Percentiles rank a stretch among this genome's conserved stretches.
Evolutionary conservation across 2,113 vertebrate species (phyloP).

Genomic region (Crotophaga sulcirostris): DNA sequence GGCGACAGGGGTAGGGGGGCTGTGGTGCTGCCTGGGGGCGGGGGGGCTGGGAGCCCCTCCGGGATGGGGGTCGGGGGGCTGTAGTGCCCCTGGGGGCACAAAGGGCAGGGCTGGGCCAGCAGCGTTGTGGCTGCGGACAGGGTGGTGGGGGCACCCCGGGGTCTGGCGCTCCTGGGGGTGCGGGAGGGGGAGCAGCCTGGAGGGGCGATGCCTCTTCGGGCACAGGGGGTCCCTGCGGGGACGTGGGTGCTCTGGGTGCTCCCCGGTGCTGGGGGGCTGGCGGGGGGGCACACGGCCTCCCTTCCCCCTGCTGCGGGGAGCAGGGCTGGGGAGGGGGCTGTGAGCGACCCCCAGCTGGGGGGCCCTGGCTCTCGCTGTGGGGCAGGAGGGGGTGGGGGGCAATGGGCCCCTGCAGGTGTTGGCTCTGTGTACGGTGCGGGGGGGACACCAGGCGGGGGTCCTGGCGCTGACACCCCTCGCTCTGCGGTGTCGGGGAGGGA

Average conservation of each 20-base stretch:
- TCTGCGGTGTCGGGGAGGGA: background rate
- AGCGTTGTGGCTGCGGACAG: background rate
- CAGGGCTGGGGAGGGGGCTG: background rate
- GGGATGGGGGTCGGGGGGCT: background rate
- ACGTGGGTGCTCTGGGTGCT: rapidly evolving
- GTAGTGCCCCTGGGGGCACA: background rate
- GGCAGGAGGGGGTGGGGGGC: background rate
- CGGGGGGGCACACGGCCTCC: background rate
- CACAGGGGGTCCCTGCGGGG: rapidly evolving
- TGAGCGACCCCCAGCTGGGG: rapidly evolving
- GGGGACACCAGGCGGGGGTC: rapidly evolving
- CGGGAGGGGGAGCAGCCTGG: background rate
- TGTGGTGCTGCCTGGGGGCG: background rate
- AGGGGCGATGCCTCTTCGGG: background rate
- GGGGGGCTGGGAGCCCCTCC: too few species aligned
- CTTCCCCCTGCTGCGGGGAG: rapidly evolving
- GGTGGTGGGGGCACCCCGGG: rapidly evolving
- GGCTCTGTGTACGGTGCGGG: background rate
- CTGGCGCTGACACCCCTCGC: background rate
- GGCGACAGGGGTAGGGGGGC: background rate
- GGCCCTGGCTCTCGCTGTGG: rapidly evolving
- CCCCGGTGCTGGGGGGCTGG: background rate
- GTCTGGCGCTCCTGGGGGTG: background rate
- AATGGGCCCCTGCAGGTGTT: background rate
- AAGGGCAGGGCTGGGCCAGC: background rate